phyloP scores from a whole-genome alignment of 2,797 vertebrate species.

The Gallirallus australis region DNA sequence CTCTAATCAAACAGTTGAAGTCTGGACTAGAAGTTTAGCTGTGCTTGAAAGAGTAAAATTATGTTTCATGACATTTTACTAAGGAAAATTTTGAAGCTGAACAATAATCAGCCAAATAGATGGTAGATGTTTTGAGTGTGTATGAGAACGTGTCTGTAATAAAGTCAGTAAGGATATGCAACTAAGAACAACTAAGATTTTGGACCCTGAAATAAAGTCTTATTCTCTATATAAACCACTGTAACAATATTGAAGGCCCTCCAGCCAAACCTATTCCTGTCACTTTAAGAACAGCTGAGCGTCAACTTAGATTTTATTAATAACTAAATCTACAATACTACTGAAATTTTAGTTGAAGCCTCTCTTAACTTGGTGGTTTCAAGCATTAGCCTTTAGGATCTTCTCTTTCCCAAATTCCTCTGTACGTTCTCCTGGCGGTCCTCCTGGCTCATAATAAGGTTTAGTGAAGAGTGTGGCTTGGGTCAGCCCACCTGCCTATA shows the following conservation, averaged over 20 bases:
- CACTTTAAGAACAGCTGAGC: not conserved
- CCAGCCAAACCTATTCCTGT: not conserved
- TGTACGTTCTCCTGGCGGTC: not conserved
- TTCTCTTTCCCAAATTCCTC: not conserved
- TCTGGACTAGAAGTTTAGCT: not conserved
- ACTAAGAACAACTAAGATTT: not conserved
- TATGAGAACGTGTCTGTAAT: not conserved
- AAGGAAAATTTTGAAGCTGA: not conserved
- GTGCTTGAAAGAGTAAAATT: not conserved
- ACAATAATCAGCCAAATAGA: not conserved
- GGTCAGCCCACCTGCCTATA: not conserved
- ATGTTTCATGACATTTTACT: not conserved
- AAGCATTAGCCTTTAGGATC: not conserved
- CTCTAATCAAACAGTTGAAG: not conserved
- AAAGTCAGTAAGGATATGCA: not conserved
- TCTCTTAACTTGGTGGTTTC: not conserved
- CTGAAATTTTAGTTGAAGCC: not conserved
- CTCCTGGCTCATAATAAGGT: not conserved
- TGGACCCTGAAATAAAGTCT: not conserved
- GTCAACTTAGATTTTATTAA: not conserved
- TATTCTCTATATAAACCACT: not conserved
- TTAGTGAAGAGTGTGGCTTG: not conserved
- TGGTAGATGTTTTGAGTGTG: not conserved
- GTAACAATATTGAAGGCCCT: not conserved
- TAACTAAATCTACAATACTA: not conserved